Evolutionary conservation across 2,113 vertebrate species (phyloP), one percentile per base, ranked within the genome.

Genomic region (Ophiodon elongatus): DNA sequence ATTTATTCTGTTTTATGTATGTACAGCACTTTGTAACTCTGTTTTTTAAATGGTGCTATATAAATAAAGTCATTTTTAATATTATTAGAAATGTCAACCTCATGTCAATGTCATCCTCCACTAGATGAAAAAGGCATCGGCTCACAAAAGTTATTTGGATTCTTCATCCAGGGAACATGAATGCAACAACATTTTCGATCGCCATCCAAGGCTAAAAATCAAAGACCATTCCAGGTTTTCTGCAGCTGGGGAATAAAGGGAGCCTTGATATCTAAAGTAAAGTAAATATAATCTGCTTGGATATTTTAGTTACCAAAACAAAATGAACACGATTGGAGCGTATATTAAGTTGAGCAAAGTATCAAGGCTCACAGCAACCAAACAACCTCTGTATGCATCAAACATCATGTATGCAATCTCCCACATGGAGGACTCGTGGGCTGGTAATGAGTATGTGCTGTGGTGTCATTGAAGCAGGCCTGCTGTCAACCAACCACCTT

Each of bases 401-500:
- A 63, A 68, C 41, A 52, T 63, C 70, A 87, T 14, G 37, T n/a
- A 52, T 79, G 67, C 52, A 41, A 31, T 74, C 64, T 54, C 63
- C 82, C 23, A 73, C 66, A 67, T 1, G 9, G 15, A 54, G 29
- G 1, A 62, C 54, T 59, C 0, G 14, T 77, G 72, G 52, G 33
- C 57, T 31, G 56, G 45, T 84, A 72, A 86, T 85, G 79, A 81
- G 62, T 29, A 11, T 76, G 73, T 33, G 73, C 47, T 37, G 59
- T 27, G 81, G 62, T 39, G 70, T 79, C 75, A 85, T 78, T 81
- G 79, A 79, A 83, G 87, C 74, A 27, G 41, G 52, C 77, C 85
- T 82, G 74, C 90, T 85, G 86, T 87, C 86, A 76, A 72, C 75
- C 68, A 80, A 43, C 76, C 79, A 60, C 80, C 65, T 67, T 60